These are phyloP conservation scores for Siderastrea radians DNA, from an alignment of 92 coral and sea anemone species.

Conservation along the genomic window DNA sequence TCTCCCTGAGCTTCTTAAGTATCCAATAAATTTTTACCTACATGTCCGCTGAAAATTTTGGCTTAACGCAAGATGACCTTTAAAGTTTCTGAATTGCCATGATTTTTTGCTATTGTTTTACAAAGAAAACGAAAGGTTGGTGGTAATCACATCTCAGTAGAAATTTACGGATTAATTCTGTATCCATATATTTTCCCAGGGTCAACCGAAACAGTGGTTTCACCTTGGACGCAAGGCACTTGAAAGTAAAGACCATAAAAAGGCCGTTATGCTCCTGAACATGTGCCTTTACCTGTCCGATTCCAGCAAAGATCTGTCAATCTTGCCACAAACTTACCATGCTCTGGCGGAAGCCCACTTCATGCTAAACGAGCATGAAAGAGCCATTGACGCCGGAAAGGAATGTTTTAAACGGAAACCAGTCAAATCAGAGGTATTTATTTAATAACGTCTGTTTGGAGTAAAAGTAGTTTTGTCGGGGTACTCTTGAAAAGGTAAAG, in stretches of 20 bases:
- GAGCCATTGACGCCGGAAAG: constrained; percentile 48
- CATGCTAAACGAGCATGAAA: constrained; percentile 24
- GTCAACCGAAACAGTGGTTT: constrained; percentile 58
- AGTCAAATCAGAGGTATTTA: constrained; percentile 78
- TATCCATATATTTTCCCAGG: neutral
- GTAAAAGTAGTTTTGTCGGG: too few species aligned
- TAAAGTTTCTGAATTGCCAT: too few species aligned
- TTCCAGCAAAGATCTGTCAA: constrained; percentile 38
- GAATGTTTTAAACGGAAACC: constrained; percentile 68
- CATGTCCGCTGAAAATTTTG: too few species aligned
- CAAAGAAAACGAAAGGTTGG: neutral
- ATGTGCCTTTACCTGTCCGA: constrained; percentile 71
- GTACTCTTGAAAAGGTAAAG: too few species aligned
- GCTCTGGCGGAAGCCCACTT: constrained; percentile 55
- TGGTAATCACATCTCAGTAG: too few species aligned
- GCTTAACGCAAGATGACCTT: too few species aligned
- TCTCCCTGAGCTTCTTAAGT: too few species aligned
- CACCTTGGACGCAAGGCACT: constrained; percentile 63
- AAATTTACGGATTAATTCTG: too few species aligned
- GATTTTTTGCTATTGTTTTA: too few species aligned
- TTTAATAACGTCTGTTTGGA: neutral
- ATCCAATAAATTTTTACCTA: too few species aligned
- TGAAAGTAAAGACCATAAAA: constrained; percentile 22
- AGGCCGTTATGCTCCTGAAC: constrained; percentile 59
- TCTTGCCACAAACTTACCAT: constrained; percentile 38